Evolutionary conservation across 2,113 vertebrate species (phyloP), one percentile per base, ranked within the genome.

Genomic region (Chunga burmeisteri): DNA sequence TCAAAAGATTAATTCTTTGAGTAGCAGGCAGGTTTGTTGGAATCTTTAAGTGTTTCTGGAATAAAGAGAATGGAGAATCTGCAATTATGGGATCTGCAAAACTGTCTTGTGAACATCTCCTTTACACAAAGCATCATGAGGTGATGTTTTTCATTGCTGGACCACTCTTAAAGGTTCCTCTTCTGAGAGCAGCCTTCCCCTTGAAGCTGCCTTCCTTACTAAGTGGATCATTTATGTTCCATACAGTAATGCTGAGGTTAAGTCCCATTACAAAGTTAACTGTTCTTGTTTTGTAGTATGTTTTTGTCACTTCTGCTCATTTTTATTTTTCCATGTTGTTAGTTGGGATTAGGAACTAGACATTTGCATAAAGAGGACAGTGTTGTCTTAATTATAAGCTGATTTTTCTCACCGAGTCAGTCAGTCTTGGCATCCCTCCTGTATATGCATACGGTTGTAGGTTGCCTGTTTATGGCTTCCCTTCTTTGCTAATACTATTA

Each of bases 401-500:
- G 62, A 65, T 90, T 85, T 85, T 85, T 94, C 47, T 87, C 62
- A 72, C 34, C 6, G 5, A 68, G 53, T 52, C 63, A 49, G 74
- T 2, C 16, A 68, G 26, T 63, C 40, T 61, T 73, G 42, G 22
- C 59, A 36, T 70, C 46, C 26, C 18, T 87, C 16, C 27, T 81
- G 13, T 56, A 10, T 78, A 15, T 29, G 3, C 4, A 0, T 62
- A 26, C 0, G 0, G 47, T 38, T 78, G 63, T 36, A 53, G 21
- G 26, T 79, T 85, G 30, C 49, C 13, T 91, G 22, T 85, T 79
- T 11, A 3, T 40, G 52, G 7, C 36, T 85, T 84, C 40, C 23
- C 13, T 87, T 79, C 47, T 84, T 81, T 74, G 44, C 11, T 67
- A 61, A 5, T 53, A 26, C 10, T 12, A 3, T 44, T 70, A 47